These are phyloP conservation scores for Folsomia candida DNA, from an alignment of 2,888 invertebrate genomes.

Conservation along the genomic window DNA sequence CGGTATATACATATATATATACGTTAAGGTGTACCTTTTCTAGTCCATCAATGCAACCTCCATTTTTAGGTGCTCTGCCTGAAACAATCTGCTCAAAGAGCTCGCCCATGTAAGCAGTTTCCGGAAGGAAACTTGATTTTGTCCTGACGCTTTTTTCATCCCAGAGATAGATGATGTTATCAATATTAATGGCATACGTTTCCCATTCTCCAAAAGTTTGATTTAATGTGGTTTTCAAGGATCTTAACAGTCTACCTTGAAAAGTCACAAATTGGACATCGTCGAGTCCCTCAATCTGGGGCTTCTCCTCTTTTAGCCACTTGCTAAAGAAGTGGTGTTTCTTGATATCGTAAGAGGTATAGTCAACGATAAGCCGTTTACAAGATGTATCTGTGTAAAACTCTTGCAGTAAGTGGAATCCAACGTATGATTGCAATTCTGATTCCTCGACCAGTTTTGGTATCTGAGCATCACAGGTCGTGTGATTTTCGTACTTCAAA, in stretches of 20 bases:
- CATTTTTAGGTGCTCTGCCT: neutral
- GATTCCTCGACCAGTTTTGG: neutral
- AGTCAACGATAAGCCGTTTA: neutral
- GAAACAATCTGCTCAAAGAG: neutral
- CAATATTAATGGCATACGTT: neutral
- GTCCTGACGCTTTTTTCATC: neutral
- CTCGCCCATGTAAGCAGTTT: neutral
- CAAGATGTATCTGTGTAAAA: neutral
- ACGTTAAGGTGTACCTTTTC: neutral
- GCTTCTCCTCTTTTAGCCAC: neutral
- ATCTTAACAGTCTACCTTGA: neutral
- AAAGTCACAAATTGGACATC: neutral
- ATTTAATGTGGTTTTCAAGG: neutral
- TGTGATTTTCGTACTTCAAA: neutral
- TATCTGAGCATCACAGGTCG: neutral
- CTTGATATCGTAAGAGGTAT: neutral
- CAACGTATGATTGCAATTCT: neutral
- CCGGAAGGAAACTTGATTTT: neutral
- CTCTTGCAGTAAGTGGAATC: neutral
- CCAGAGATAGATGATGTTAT: neutral
- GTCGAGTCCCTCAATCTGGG: neutral
- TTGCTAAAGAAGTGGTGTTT: neutral
- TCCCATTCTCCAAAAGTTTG: neutral
- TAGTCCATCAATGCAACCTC: neutral
- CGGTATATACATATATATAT: neutral